Evolutionary conservation across 1,140 invertebrate genomes (phyloP), one percentile per base, ranked within the genome.

Genomic region (Calosoma granatense): DNA sequence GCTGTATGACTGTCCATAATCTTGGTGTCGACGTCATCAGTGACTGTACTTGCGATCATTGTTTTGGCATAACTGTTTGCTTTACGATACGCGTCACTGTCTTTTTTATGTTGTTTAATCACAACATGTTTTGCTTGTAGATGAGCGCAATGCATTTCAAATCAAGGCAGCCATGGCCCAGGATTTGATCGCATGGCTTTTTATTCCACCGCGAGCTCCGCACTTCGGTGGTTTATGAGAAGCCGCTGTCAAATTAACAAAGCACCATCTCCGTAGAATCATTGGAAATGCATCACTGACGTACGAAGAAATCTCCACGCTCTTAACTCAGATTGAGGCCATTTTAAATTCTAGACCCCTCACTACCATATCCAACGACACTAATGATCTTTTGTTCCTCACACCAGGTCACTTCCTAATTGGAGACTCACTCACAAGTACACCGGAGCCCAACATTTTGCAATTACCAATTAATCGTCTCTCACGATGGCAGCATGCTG

Each of bases 371-470:
- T 61, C 61, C 11, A 56, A 39, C 20, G 60, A 66, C 55, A 56
- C 62, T 22, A 60, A 66, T 55, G 67, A 70, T 47, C 55, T 62
- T 14, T 6, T 20, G 0, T 22, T 43, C 12, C 56, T 70, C 1
- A 69, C 70, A 11, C 68, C 71, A 22, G 68, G 58, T 14, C 69
- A 73, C 60, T 73, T 73, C 56, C 55, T 73, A 9, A 70, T 70
- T 54, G 70, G 70, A 9, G 41, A 56, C 20, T 59, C 66, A 20
- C 55, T 68, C 1, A 63, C 55, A 6, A 22, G 63, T 1, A 9
- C 64, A 14, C 59, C 63, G 21, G 62, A 65, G 36, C 20, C 53
- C 1, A 15, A 56, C 36, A 14, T 59, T 1, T 26, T 1, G 11
- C 20, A 63, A 12, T 1, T 41, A 12, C 63, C 57, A 21, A 64